Percentiles rank a stretch among this genome's conserved stretches.
Evolutionary conservation across 2,797 vertebrate genomes (phyloP).

Genomic region (Buceros bicornis): DNA sequence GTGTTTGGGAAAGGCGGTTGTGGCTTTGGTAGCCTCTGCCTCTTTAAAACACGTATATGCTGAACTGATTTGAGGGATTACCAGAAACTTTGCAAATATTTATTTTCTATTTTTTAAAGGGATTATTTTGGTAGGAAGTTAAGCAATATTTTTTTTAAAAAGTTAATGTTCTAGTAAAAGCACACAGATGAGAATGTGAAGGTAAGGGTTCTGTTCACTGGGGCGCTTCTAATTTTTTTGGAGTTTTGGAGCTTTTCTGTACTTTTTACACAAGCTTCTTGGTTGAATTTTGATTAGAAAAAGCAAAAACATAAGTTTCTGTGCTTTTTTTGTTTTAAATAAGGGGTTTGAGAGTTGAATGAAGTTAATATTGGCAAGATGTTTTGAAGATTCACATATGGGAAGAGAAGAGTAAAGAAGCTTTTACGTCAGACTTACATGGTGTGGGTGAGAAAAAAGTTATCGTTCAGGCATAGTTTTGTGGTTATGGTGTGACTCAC

Average conservation of each 20-base stretch:
- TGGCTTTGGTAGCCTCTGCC: not conserved
- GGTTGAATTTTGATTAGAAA: not conserved
- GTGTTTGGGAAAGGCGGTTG: not conserved
- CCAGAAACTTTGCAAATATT: not conserved
- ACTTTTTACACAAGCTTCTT: not conserved
- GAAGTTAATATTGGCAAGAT: not conserved
- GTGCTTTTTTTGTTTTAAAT: not conserved
- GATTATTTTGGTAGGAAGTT: not conserved
- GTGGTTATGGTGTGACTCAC: slow-evolving; percentile 39
- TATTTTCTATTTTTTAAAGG: not conserved
- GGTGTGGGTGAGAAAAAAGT: not conserved
- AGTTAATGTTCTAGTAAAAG: not conserved
- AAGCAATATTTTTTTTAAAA: not conserved
- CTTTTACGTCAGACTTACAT: not conserved
- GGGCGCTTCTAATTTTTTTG: not conserved
- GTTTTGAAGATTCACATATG: not conserved
- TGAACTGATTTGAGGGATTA: not conserved
- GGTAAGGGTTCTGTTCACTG: not conserved
- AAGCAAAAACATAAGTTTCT: not conserved
- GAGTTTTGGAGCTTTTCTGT: not conserved
- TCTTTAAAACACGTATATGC: not conserved
- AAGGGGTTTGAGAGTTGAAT: not conserved
- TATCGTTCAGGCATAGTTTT: not conserved
- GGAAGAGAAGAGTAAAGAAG: not conserved
- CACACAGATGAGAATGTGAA: not conserved